Base-by-base conservation (phyloP, 2,113 vertebrate species). In the Tragelaphus buxtoni region DNA sequence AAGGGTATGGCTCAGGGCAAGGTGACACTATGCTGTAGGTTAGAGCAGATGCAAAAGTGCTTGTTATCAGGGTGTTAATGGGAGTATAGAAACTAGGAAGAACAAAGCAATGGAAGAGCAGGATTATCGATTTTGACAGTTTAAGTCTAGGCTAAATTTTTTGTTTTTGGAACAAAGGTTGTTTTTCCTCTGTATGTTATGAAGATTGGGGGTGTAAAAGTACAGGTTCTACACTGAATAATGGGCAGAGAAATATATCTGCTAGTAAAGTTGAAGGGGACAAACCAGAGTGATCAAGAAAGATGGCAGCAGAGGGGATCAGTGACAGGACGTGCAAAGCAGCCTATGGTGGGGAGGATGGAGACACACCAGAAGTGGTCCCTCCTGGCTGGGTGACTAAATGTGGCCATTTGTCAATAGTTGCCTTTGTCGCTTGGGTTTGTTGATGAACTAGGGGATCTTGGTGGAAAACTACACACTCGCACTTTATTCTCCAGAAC, bases 301-400 rank as follows among this genome's bases (percentile, higher is more conserved):
- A 53, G 12, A 22, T 18, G 3, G 14, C 9, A 14, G 7, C 13
- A 2, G 35, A 55, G 60, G 32, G 30, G 35, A 9, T 47, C 0
- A 39, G 28, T 9, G 45, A 0, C 11, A 10, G 0, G 8, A 58
- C 42, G 35, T 3, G 53, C 81, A 55, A 20, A 55, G 14, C 14
- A 49, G 6, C 28, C 69, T 11, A 5, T 18, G 20, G 7, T 17
- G 28, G 8, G 18, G n/a, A 30, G 3, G 30, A 17, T 9, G 17
- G 3, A 17, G 32, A 32, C 1, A 0, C 1, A 0, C 35, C 2
- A 13, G 18, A 72, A 12, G 3, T 9, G 4, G 7, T 13, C 18
- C 45, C 24, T 77, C 77, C 47, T 26, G 14, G 11, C 1, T 9
- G 9, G 39, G 11, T 14, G n/a, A 35, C 26, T 8, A 5, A n/a